Conservation (phyloP, 2,113 vertebrate genomes). For the Xenopus borealis region DNA sequence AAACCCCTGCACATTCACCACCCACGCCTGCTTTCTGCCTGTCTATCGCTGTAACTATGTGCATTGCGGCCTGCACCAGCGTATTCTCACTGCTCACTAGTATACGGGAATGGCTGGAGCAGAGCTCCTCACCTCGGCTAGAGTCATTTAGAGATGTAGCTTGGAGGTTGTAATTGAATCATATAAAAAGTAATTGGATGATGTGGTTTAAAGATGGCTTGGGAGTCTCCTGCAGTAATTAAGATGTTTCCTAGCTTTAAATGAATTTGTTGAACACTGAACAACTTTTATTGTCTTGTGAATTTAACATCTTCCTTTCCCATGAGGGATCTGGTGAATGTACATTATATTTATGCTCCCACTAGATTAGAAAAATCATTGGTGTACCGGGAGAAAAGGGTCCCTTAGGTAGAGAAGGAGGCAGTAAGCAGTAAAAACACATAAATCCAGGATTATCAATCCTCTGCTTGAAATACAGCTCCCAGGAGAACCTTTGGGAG, state of each 20-base stretch:
- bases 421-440: too few species aligned
- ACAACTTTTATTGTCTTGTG: background rate
- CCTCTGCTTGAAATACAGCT: too few species aligned
- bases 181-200: constrained; percentile 7
- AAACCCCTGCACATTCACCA: constrained; percentile 9
- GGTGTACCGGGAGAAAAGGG: too few species aligned
- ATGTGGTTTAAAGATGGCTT: constrained; percentile 1
- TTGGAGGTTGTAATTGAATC: constrained; percentile 10
- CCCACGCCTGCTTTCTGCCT: constrained; percentile 26
- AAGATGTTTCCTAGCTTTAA: constrained; percentile 14
- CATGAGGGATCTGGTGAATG: too few species aligned
- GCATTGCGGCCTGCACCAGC: background rate
- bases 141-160: constrained; percentile 5
- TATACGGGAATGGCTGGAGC: background rate
- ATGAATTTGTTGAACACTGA: background rate
- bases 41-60: constrained; percentile 22
- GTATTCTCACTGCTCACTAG: background rate
- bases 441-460: too few species aligned
- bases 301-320: background rate
- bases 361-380: too few species aligned
- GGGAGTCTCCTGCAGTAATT: background rate
- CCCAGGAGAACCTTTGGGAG: too few species aligned
- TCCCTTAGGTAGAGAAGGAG: too few species aligned
- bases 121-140: constrained; percentile 1
- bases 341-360: too few species aligned